A percentile compares a stretch with the other conserved stretches of the same genome.
phyloP scores from a whole-genome alignment of 2,888 invertebrate species.

The Catocala sponsa region DNA sequence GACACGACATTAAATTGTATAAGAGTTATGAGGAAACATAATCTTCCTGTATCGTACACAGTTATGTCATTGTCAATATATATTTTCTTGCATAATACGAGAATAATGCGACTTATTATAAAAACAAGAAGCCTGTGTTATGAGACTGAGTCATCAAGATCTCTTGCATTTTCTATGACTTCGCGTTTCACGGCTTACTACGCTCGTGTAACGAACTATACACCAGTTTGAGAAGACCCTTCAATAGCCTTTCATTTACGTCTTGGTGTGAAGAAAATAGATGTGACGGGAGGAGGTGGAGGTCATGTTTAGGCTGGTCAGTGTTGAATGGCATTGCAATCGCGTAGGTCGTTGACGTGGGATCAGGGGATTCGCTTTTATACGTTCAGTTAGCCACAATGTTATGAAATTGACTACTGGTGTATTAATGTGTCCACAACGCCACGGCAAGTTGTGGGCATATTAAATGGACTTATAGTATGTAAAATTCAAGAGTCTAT shows the following conservation, averaged over 20 bases:
- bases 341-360: conserved; percentile 61
- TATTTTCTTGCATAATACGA: conserved; percentile 27
- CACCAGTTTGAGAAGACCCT: conserved; percentile 32
- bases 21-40: conserved; percentile 24
- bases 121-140: conserved; percentile 26
- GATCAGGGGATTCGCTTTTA: conserved; percentile 34
- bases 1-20: conserved; percentile 11
- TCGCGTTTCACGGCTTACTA: conserved; percentile 33
- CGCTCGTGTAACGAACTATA: conserved; percentile 16
- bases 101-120: conserved; percentile 28
- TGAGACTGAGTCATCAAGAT: conserved; percentile 39
- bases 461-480: no score
- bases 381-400: conserved; percentile 19
- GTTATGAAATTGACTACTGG: conserved; percentile 21
- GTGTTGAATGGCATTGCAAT: conserved; percentile 51
- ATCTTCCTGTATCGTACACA: conserved; percentile 14
- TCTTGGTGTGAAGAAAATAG: conserved; percentile 8
- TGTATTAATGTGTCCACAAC: not conserved
- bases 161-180: conserved; percentile 56
- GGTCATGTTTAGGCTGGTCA: conserved; percentile 45
- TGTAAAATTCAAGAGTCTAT: no score
- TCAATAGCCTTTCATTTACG: conserved; percentile 27
- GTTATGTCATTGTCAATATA: conserved; percentile 27
- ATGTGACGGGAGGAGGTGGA: conserved; percentile 21
- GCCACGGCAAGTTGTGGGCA: no score